Evolutionary conservation across 2,888 invertebrate genomes (phyloP).

Genomic region (Sphaeridia pumilis): DNA sequence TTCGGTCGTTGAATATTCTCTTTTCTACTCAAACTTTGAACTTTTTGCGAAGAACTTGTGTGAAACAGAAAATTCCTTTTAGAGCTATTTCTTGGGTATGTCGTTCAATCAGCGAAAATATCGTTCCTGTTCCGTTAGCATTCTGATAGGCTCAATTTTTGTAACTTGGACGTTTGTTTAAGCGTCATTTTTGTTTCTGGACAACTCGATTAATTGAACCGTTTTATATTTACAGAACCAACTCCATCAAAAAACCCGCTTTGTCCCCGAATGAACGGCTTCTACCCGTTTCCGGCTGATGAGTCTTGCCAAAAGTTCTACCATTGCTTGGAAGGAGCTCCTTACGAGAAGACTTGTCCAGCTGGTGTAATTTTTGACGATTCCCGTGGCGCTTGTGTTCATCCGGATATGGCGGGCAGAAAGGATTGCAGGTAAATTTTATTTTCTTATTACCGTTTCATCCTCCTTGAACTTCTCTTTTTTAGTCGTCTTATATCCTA

Average conservation of each 20-base stretch:
- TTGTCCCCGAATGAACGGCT: constrained; percentile 34
- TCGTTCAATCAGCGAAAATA: too few species aligned
- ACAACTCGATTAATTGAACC: too few species aligned
- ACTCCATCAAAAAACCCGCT: constrained; percentile 53
- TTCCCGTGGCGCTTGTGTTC: constrained; percentile 33
- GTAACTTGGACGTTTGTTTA: too few species aligned
- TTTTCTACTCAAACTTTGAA: background rate
- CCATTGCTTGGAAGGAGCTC: constrained; percentile 22
- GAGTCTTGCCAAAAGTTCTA: constrained; percentile 38
- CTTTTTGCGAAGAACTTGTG: background rate
- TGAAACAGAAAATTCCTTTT: background rate
- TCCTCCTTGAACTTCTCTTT: too few species aligned
- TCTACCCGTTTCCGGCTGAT: constrained; percentile 31
- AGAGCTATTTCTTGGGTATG: too few species aligned
- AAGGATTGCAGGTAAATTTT: constrained; percentile 24
- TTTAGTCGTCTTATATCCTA: too few species aligned
- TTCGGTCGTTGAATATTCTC: too few species aligned
- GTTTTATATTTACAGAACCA: constrained; percentile 50
- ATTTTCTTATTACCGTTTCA: too few species aligned
- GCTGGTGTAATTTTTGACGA: constrained; percentile 38
- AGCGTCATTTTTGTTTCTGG: too few species aligned
- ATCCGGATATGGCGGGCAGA: constrained; percentile 32
- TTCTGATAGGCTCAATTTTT: too few species aligned
- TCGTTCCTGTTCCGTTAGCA: too few species aligned
- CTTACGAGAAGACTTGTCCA: constrained; percentile 37